phyloP scores from a whole-genome alignment of 2,113 vertebrate genomes.

The Clinocottus analis region DNA sequence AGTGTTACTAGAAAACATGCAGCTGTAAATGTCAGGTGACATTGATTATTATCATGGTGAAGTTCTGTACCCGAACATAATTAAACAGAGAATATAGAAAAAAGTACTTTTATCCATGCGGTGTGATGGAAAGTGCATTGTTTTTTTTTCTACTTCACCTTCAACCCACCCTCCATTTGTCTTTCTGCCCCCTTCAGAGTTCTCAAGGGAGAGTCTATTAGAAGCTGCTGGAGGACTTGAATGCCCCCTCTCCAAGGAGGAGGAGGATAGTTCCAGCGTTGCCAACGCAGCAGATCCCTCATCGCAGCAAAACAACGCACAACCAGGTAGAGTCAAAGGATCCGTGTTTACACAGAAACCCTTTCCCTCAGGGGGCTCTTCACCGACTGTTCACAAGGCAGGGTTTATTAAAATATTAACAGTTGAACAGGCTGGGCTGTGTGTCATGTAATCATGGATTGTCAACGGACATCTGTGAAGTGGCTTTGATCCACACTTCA shows the following conservation, averaged over 20 bases:
- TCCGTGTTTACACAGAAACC: background rate
- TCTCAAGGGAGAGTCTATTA: constrained; percentile 80
- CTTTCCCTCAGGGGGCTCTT: constrained; percentile 2
- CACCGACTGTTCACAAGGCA: constrained; percentile 4
- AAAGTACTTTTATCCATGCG: background rate
- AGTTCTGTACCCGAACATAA: background rate
- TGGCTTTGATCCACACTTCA: constrained; percentile 61
- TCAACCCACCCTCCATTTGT: constrained; percentile 15
- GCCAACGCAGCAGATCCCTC: constrained; percentile 61
- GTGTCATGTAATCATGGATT: constrained; percentile 49
- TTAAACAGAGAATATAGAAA: background rate
- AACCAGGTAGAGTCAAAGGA: constrained; percentile 66
- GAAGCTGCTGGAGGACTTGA: constrained; percentile 73
- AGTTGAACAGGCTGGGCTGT: constrained; percentile 32
- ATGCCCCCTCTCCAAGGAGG: constrained; percentile 69
- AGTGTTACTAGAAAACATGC: constrained; percentile 38
- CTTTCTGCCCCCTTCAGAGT: constrained; percentile 67
- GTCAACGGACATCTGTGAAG: constrained; percentile 50
- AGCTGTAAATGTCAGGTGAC: constrained; percentile 46
- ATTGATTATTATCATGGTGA: constrained; percentile 30
- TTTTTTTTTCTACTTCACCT: constrained; percentile 4
- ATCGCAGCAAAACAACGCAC: constrained; percentile 61
- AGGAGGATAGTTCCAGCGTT: constrained; percentile 46
- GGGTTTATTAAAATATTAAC: constrained; percentile 49
- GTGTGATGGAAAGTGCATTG: background rate